These are phyloP conservation scores for Chelmon rostratus DNA, from an alignment of 2,797 vertebrate genomes.

Conservation along the genomic window DNA sequence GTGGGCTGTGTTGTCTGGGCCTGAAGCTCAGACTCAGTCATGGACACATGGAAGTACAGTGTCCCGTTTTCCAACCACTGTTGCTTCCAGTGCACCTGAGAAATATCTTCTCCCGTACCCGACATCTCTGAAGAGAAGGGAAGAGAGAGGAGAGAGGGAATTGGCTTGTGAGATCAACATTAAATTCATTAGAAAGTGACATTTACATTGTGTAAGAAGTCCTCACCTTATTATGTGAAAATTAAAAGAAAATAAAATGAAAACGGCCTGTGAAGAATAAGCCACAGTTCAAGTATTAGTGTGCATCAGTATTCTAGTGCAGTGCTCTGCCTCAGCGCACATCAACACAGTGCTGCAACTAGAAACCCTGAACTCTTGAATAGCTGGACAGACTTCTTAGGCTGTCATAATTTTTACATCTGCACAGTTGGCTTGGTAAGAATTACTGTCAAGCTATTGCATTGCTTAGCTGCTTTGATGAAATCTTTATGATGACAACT, in stretches of 20 bases:
- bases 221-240: background rate
- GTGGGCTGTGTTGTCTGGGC: slow-evolving; percentile 89
- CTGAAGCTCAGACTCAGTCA: slow-evolving; percentile 90
- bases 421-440: slow-evolving; percentile 33
- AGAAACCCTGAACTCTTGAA: slow-evolving; percentile 42
- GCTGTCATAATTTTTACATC: slow-evolving; percentile 25
- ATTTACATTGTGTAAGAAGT: slow-evolving; percentile 8
- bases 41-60: slow-evolving; percentile 95
- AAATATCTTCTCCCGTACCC: slow-evolving; percentile 93
- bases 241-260: background rate
- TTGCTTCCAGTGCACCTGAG: slow-evolving; percentile 98
- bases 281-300: slow-evolving; percentile 18
- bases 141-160: slow-evolving; percentile 30
- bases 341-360: slow-evolving; percentile 36
- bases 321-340: background rate
- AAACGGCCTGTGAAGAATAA: slow-evolving; percentile 20
- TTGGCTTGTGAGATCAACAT: slow-evolving; percentile 12
- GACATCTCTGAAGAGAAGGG: slow-evolving; percentile 92
- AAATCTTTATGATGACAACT: slow-evolving; percentile 49
- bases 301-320: slow-evolving; percentile 45
- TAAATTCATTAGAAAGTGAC: slow-evolving; percentile 3
- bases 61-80: slow-evolving; percentile 99
- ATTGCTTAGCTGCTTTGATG: slow-evolving; percentile 37
- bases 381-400: slow-evolving; percentile 37
- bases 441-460: slow-evolving; percentile 29